These are phyloP conservation scores for Halictus rubicundus DNA, from an alignment of 1,140 invertebrate genomes.

Conservation along the genomic window DNA sequence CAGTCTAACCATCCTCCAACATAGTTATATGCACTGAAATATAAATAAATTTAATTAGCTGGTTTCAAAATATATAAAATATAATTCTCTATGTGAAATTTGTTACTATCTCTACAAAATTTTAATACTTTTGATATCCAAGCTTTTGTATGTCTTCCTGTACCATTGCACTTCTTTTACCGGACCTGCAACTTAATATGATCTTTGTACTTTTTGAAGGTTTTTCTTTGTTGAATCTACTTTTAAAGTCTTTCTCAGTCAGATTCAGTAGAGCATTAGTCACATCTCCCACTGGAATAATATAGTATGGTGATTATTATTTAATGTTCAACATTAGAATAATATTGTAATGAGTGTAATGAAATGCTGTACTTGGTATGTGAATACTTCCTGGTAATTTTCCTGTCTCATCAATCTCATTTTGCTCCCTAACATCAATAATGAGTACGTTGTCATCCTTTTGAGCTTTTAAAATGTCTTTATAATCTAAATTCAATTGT, in stretches of 20 bases:
- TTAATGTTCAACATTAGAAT: neutral
- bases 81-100: neutral
- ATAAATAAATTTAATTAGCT: conserved; percentile 11
- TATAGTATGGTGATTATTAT: neutral
- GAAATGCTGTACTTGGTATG: conserved; percentile 82
- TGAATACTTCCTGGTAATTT: conserved; percentile 86
- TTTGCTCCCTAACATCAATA: conserved; percentile 86
- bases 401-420: conserved; percentile 84
- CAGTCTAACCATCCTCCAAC: conserved; percentile 76
- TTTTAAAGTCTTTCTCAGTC: conserved; percentile 74
- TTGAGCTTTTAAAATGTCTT: conserved; percentile 73
- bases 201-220: conserved; percentile 82
- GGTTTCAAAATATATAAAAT: neutral
- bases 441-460: conserved; percentile 76
- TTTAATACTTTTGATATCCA: conserved; percentile 83
- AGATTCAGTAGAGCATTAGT: conserved; percentile 63
- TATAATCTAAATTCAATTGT: conserved; percentile 67
- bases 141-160: conserved; percentile 81
- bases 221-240: conserved; percentile 79
- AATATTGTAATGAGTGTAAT: conserved; percentile 22
- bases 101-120: neutral
- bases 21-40: conserved; percentile 76
- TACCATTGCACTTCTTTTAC: conserved; percentile 82
- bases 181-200: conserved; percentile 84
- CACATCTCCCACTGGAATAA: conserved; percentile 72